Evolutionary conservation across 2,113 vertebrate genomes (phyloP).

Genomic region (Chrysochloris asiatica): DNA sequence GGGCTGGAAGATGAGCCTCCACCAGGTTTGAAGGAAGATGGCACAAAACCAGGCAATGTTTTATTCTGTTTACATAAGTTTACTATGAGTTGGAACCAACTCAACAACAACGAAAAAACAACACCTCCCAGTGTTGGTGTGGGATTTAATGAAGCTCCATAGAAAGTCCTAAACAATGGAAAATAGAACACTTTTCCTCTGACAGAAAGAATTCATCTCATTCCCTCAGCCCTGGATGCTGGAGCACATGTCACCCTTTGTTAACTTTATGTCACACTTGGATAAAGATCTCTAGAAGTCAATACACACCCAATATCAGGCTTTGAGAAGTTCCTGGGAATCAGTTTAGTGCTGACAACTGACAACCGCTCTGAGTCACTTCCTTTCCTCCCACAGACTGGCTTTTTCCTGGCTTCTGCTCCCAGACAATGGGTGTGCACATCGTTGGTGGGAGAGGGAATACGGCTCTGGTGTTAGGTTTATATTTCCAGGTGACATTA

Average conservation of each 20-base stretch:
- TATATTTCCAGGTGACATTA: neutral
- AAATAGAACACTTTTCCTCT: neutral
- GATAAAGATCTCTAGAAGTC: conserved; percentile 53
- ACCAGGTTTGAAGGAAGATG: neutral
- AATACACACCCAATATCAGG: neutral
- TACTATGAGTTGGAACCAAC: neutral
- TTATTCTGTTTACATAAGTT: neutral
- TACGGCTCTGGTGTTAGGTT: neutral
- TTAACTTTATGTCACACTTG: conserved; percentile 26
- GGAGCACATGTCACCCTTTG: neutral
- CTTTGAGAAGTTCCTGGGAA: conserved; percentile 48
- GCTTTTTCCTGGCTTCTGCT: conserved; percentile 2
- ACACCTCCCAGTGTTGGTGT: neutral
- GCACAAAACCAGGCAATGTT: neutral
- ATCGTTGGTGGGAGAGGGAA: neutral
- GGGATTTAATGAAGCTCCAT: neutral
- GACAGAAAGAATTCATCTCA: neutral
- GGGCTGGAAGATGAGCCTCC: neutral
- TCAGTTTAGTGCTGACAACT: neutral
- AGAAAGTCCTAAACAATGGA: neutral
- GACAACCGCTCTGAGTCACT: conserved; percentile 59
- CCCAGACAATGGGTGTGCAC: neutral
- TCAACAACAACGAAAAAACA: neutral
- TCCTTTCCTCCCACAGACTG: neutral
- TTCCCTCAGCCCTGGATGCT: neutral